Percentiles rank a stretch among this genome's conserved stretches.
phyloP scores from a whole-genome alignment of 2,113 vertebrate genomes.

The Haemorhous mexicanus region DNA sequence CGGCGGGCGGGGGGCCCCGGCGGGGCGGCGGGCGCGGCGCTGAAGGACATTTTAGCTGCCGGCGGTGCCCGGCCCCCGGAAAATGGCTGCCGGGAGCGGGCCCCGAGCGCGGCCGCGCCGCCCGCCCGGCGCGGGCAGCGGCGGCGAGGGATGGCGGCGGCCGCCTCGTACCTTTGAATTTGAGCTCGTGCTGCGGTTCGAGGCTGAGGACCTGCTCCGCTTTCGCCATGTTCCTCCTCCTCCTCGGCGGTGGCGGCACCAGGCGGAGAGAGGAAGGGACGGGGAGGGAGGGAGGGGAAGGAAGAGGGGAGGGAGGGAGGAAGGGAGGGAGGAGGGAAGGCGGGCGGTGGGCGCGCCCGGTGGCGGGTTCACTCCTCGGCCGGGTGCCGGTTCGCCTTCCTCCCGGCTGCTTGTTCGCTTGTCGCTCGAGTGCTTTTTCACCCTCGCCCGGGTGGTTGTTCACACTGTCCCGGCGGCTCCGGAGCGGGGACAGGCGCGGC shows the following conservation, averaged over 20 bases:
- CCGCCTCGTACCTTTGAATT: background rate
- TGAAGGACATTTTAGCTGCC: background rate
- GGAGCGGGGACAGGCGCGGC: background rate
- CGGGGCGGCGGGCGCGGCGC: background rate
- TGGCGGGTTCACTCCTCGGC: background rate
- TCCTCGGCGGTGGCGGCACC: background rate
- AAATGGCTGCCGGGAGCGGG: background rate
- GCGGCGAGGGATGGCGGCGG: background rate
- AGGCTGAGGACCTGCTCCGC: background rate
- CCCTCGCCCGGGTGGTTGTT: background rate
- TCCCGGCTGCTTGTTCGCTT: background rate
- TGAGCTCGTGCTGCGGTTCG: background rate
- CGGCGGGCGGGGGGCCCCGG: background rate
- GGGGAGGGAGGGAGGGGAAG: background rate
- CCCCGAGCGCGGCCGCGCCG: background rate
- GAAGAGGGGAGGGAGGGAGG: background rate
- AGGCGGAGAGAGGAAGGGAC: background rate
- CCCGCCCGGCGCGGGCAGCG: background rate
- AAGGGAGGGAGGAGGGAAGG: background rate
- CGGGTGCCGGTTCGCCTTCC: background rate
- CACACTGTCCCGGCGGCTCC: background rate
- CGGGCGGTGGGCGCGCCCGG: background rate
- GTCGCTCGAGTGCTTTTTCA: background rate
- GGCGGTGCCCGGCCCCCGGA: background rate
- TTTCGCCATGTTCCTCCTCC: background rate